phyloP scores from a whole-genome alignment of 2,113 vertebrate genomes.

The Oophaga pumilio region DNA sequence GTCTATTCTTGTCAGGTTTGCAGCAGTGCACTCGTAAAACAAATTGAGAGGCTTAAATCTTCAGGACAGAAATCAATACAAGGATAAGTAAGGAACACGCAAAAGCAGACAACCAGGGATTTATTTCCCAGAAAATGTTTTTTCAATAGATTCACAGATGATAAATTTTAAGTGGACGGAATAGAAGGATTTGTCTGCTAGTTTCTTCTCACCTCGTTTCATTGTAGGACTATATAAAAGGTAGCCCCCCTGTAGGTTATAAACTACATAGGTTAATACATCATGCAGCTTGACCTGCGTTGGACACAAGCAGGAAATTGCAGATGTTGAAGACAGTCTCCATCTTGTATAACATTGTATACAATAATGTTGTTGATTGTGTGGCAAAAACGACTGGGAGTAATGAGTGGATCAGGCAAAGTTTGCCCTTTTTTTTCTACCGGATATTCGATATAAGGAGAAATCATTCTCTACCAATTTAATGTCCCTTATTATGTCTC shows the following conservation, averaged over 20 bases:
- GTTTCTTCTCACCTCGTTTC: constrained; percentile 60
- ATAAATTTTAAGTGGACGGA: constrained; percentile 67
- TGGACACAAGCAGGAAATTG: neutral
- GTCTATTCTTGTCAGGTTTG: constrained; percentile 64
- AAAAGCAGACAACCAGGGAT: constrained; percentile 68
- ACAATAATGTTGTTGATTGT: neutral
- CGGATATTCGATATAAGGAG: too few relatives aligned
- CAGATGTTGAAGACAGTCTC: neutral
- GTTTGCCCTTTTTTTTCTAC: neutral
- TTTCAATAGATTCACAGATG: constrained; percentile 69
- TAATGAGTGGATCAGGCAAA: neutral
- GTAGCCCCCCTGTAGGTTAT: neutral
- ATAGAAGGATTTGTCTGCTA: constrained; percentile 64
- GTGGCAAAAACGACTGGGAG: neutral
- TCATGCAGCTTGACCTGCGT: neutral
- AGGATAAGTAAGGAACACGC: constrained; percentile 70
- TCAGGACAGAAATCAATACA: constrained; percentile 70
- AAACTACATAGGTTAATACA: constrained; percentile 37
- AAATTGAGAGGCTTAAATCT: constrained; percentile 71
- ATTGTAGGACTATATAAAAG: constrained; percentile 37
- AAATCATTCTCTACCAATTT: too few relatives aligned
- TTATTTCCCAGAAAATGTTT: constrained; percentile 73
- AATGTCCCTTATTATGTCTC: too few relatives aligned
- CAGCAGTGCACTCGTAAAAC: constrained; percentile 68
- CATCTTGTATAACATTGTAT: neutral